A percentile compares a stretch with the other conserved stretches of the same genome.
These are phyloP conservation scores for Pelobates cultripes DNA, from an alignment of 2,797 vertebrate genomes.

Conservation along the genomic window DNA sequence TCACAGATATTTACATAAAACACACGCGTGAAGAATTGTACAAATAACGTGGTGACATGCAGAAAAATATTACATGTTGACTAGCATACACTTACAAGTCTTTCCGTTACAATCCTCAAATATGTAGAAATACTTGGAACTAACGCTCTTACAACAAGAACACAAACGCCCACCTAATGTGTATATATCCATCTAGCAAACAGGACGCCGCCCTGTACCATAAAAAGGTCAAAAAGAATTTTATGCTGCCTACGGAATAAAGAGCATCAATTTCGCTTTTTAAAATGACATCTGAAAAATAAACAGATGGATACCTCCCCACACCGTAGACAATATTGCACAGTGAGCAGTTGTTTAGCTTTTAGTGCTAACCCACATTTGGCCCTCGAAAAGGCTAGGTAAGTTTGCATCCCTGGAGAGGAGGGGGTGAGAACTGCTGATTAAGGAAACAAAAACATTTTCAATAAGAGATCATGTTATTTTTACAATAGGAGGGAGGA, in stretches of 20 bases:
- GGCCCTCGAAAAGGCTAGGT: neutral
- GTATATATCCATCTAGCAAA: constrained; percentile 46
- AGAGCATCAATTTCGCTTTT: constrained; percentile 25
- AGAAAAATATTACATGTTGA: constrained; percentile 61
- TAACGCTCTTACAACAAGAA: constrained; percentile 35
- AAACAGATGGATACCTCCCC: constrained; percentile 30
- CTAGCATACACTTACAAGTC: constrained; percentile 59
- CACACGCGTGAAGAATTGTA: constrained; percentile 58
- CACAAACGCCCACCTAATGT: constrained; percentile 41
- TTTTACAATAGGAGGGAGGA: too few relatives aligned
- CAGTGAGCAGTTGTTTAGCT: constrained; percentile 14
- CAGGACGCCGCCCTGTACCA: constrained; percentile 27
- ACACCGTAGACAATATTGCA: constrained; percentile 37
- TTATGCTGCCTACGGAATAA: constrained; percentile 21
- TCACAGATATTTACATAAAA: constrained; percentile 69
- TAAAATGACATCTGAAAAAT: constrained; percentile 34
- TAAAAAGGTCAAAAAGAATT: constrained; percentile 18
- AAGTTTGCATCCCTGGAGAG: neutral
- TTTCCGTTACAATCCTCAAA: constrained; percentile 49
- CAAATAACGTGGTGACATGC: constrained; percentile 61
- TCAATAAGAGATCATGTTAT: too few relatives aligned
- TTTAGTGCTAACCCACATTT: neutral
- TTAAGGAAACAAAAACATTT: neutral
- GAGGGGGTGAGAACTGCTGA: neutral
- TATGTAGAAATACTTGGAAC: constrained; percentile 42